Base-by-base conservation (phyloP, 2,797 vertebrate species). In the Gila robusta region DNA sequence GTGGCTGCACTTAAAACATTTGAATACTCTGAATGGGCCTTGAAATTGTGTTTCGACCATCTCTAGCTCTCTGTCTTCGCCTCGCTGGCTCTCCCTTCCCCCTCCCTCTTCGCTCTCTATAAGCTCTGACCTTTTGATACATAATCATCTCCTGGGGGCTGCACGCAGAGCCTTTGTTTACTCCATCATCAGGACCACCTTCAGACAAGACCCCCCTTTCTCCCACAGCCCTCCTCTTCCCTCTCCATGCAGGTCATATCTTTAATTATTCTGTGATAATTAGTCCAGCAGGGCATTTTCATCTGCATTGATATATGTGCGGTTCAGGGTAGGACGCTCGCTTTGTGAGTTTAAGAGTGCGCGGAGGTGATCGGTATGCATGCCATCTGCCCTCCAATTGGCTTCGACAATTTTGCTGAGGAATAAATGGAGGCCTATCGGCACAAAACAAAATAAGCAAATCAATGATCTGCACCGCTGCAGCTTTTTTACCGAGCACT, bases 231-330 rank as follows among this genome's bases (percentile, higher is more conserved):
- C 35, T 56, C 28, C 82, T 72, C 47, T 59, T 66, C 54, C 72
- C 79, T 74, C 72, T 62, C 72, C 67, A 79, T 39, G n/a, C 81
- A 69, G 84, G 88, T 89, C 86, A 86, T 84, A 86, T 88, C 84
- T 89, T 89, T 90, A 90, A 90, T 90, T 90, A 90, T 88, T 90
- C 88, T 88, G 86, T 86, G 88, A 87, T 89, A 90, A 90, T 90
- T 89, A 90, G 89, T 89, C 86, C 88, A 88, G 86, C 84, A 72
- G 82, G 86, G 84, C 88, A 88, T 87, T 88, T 87, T 88, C 69
- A 72, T 77, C 84, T 86, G 89, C 73, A 79, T 67, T 88, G 88
- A 88, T 89, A 86, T 82, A 88, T 80, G 82, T 86, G 66, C 28
- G 37, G 84, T 85, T 86, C 81, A 74, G 78, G 81, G 79, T 66